Evolutionary conservation across 2,113 vertebrate species (phyloP), one percentile per base, ranked within the genome.

Genomic region (Peucedramus taeniatus): DNA sequence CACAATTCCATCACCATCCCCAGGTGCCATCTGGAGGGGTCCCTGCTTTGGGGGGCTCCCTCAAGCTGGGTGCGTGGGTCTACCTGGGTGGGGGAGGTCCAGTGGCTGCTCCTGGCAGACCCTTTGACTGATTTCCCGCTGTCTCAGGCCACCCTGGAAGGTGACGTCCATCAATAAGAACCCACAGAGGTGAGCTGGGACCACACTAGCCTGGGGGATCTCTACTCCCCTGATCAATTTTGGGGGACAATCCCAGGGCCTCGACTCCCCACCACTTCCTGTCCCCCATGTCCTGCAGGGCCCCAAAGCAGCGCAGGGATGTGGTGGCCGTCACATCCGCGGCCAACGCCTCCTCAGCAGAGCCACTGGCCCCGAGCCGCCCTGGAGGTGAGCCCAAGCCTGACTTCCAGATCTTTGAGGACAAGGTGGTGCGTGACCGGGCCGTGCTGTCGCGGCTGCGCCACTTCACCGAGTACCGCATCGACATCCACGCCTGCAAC

Each of bases 401-500:
- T 0, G 54, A 96, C 50, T 98, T 98, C 85, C 98, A 97, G 92
- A 97, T 98, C 90, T 98, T 97, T 0, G 98, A 98, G 93, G 98
- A 98, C 95, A 98, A 98, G 84, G 98, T 98, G 78, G 97, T 98
- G 21, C 96, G 97, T 0, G 98, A 98, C 68, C 94, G 98, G 56
- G 97, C 91, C 1, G 97, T 98, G 80, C 93, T 98, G 66, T 95
- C 97, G 0, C 95, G 89, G 64, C 96, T 98, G 84, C 97, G 97
- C 24, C 98, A 98, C 82, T 98, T 98, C 97, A 98, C 98, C 0
- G 98, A 98, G 78, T 98, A 98, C 50, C 97, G 98, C 30, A 98
- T 98, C 11, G 98, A 98, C 94, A 98, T 98, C 93, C 98, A 98
- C 0, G 98, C 98, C 81, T 98, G 98, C 96, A 98, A 98, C 96